phyloP scores from a whole-genome alignment of 2,113 vertebrate genomes.

The Pedionomus torquatus region DNA sequence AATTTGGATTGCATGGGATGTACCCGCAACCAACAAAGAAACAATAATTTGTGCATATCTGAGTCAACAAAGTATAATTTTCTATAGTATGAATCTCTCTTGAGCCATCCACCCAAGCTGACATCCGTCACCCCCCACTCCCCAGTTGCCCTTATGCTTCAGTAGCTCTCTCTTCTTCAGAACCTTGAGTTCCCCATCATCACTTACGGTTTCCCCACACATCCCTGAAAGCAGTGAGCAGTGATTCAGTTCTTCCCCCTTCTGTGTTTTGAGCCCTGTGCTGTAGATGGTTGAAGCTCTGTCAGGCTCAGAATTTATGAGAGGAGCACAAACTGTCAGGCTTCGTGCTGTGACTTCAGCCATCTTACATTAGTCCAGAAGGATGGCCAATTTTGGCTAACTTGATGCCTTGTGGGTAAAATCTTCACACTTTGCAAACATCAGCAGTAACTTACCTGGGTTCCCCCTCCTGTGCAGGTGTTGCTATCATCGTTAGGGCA shows the following conservation, averaged over 20 bases:
- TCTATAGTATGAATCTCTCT: not conserved
- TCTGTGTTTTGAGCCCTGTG: not conserved
- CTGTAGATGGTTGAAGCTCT: not conserved
- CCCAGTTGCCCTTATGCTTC: not conserved
- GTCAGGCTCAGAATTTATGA: not conserved
- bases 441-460: not conserved
- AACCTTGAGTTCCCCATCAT: not conserved
- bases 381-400: not conserved
- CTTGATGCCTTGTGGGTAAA: not conserved
- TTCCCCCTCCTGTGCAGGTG: not conserved
- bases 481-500: accelerated
- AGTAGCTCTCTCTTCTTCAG: not conserved
- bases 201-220: not conserved
- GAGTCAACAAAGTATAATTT: not conserved
- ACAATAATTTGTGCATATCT: not conserved
- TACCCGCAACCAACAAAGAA: not conserved
- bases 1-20: not conserved
- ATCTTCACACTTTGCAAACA: not conserved
- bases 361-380: not conserved
- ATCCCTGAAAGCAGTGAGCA: not conserved
- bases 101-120: not conserved
- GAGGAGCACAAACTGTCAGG: not conserved
- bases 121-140: not conserved
- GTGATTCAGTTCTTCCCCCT: not conserved
- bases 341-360: not conserved